These are phyloP conservation scores for Encarsia formosa DNA, from an alignment of 2,888 invertebrate genomes.

Conservation along the genomic window DNA sequence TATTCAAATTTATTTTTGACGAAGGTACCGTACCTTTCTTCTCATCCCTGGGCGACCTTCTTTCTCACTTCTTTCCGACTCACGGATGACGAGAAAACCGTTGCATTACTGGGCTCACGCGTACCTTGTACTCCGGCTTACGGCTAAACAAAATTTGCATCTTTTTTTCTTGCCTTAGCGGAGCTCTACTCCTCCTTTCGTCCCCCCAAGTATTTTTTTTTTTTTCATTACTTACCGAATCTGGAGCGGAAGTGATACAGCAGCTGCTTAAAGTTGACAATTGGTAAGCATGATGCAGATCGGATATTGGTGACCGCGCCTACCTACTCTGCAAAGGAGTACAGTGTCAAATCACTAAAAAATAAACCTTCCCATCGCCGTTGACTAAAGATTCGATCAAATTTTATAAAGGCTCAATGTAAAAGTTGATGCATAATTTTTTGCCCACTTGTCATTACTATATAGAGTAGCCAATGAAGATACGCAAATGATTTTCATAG, in stretches of 20 bases:
- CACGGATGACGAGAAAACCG: conserved; percentile 34
- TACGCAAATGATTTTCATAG: no score
- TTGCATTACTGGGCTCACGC: conserved; percentile 26
- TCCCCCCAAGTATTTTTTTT: conserved; percentile 22
- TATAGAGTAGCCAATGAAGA: no score
- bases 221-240: conserved; percentile 33
- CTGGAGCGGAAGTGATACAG: conserved; percentile 38
- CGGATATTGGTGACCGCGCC: no score
- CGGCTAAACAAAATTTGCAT: conserved; percentile 42
- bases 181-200: conserved; percentile 16
- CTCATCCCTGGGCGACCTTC: conserved; percentile 13
- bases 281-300: no score
- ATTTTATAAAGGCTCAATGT: no score
- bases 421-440: no score
- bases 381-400: no score
- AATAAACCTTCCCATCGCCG: no score
- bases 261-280: no score
- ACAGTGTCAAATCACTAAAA: no score
- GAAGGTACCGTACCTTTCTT: conserved; percentile 33
- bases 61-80: conserved; percentile 27
- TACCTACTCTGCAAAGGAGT: no score
- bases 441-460: no score
- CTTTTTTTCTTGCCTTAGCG: conserved; percentile 22
- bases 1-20: conserved; percentile 53
- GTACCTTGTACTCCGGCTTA: conserved; percentile 1